Evolutionary conservation across 2,797 vertebrate genomes (phyloP).

Genomic region (Labroides dimidiatus): DNA sequence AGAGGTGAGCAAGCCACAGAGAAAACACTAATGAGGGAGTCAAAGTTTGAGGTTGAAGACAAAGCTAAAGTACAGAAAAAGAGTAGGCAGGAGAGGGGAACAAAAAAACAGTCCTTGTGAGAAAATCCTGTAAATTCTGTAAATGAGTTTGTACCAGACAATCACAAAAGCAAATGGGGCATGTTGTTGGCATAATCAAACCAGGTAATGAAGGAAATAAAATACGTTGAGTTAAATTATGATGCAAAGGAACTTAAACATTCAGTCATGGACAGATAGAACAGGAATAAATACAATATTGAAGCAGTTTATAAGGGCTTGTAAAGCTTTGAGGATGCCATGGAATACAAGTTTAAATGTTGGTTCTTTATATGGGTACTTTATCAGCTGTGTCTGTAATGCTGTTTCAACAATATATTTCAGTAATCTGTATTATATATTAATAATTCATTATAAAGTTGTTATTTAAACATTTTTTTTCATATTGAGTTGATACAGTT

Average conservation of each 20-base stretch:
- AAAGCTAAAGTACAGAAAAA: not conserved
- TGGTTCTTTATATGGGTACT: no score
- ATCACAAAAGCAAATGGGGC: constrained; percentile 20
- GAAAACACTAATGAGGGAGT: not conserved
- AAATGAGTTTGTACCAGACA: constrained; percentile 23
- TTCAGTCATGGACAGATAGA: constrained; percentile 21
- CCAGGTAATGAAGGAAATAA: constrained; percentile 16
- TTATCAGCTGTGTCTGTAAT: no score
- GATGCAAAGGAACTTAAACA: constrained; percentile 35
- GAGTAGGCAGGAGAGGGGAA: not conserved
- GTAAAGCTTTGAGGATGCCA: no score
- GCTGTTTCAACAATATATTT: no score
- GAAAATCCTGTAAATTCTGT: constrained; percentile 43
- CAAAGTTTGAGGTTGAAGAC: not conserved
- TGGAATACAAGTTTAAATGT: no score
- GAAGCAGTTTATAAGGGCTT: no score
- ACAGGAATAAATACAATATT: not conserved
- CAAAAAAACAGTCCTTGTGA: not conserved
- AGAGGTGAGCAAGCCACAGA: no score
- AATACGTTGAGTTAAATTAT: constrained; percentile 41
- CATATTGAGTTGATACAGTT: no score
- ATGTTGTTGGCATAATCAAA: constrained; percentile 52
- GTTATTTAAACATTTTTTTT: no score
- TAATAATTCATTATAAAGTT: no score
- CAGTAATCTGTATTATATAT: no score